These are phyloP conservation scores for Pterocles orientalis DNA, from an alignment of 2,113 vertebrate genomes.

Conservation along the genomic window DNA sequence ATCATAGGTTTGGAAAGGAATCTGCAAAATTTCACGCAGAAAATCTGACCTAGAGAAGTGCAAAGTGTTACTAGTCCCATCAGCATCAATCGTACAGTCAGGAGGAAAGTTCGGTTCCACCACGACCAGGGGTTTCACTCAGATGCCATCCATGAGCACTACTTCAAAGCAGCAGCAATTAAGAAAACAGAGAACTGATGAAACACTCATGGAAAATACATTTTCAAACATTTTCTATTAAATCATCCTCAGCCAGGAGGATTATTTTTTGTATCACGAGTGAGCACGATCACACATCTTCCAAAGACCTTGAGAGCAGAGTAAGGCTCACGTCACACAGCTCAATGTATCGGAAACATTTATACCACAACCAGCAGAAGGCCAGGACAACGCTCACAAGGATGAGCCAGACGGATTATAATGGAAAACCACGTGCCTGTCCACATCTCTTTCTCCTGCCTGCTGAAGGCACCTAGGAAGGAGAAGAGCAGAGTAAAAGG, in stretches of 20 bases:
- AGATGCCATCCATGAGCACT: background rate
- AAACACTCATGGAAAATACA: background rate
- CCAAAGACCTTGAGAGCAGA: background rate
- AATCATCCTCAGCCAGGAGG: background rate
- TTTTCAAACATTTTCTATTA: background rate
- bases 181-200: background rate
- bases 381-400: background rate
- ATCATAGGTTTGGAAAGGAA: background rate
- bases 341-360: background rate
- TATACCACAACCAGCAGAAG: background rate
- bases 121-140: rapidly evolving
- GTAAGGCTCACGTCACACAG: rapidly evolving
- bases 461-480: background rate
- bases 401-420: background rate
- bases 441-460: background rate
- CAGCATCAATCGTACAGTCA: background rate
- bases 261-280: rapidly evolving
- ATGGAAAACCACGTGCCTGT: background rate
- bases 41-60: background rate
- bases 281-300: background rate
- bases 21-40: background rate
- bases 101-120: background rate
- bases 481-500: background rate
- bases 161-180: background rate
- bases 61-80: background rate